Conservation (phyloP, 2,888 invertebrate genomes). For the Parascotia fuliginaria region DNA sequence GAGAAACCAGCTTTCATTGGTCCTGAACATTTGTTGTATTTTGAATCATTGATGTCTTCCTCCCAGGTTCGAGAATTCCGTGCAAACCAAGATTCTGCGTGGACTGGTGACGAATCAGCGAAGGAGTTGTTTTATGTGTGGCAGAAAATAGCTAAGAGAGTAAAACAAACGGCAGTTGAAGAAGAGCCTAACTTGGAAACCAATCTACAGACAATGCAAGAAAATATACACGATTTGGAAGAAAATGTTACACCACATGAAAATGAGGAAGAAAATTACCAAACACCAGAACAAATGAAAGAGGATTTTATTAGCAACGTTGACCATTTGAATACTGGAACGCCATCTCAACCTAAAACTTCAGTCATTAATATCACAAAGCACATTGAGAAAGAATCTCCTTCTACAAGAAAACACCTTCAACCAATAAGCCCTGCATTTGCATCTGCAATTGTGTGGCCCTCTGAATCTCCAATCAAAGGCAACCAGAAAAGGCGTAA, state of each 20-base stretch:
- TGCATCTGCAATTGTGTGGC: slow-evolving; percentile 16
- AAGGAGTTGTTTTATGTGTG: slow-evolving; percentile 28
- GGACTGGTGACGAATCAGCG: slow-evolving; percentile 23
- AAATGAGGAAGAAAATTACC: slow-evolving; percentile 20
- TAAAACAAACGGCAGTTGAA: neutral
- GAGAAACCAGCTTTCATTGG: neutral
- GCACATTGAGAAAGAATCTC: neutral
- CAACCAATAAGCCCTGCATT: slow-evolving; percentile 25
- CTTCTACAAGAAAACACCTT: slow-evolving; percentile 3
- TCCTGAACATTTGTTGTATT: slow-evolving; percentile 28
- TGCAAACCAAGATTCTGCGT: slow-evolving; percentile 21
- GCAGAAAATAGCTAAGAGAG: slow-evolving; percentile 16
- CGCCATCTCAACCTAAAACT: slow-evolving; percentile 22
- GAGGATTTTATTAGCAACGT: slow-evolving; percentile 18
- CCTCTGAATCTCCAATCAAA: slow-evolving; percentile 21
- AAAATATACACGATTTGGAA: slow-evolving; percentile 19
- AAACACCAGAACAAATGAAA: slow-evolving; percentile 16
- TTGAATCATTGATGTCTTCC: slow-evolving; percentile 28
- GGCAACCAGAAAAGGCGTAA: slow-evolving; percentile 16
- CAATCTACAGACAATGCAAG: neutral
- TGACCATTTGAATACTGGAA: slow-evolving; percentile 16
- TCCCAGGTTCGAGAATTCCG: slow-evolving; percentile 24
- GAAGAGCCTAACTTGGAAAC: neutral
- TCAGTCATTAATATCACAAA: slow-evolving; percentile 5
- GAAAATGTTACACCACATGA: slow-evolving; percentile 20